Percentiles rank a stretch among this genome's conserved stretches.
Evolutionary conservation across 2,888 invertebrate species (phyloP).

Genomic region (Zaprionus obscuricornis): DNA sequence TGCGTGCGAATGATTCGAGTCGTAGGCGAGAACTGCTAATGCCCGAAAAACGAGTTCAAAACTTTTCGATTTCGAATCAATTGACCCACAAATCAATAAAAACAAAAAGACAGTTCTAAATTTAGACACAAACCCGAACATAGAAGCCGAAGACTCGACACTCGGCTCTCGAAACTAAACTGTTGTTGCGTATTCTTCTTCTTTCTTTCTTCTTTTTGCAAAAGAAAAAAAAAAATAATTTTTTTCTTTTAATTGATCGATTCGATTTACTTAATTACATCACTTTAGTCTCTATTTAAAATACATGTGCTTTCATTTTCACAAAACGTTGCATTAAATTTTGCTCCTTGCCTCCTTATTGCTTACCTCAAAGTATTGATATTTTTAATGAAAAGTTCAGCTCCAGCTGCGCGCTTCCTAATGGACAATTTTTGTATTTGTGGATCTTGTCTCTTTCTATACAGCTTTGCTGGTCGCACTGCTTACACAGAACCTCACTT

Average conservation of each 20-base stretch:
- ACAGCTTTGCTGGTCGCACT: conserved; percentile 31
- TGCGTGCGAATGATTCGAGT: conserved; percentile 73
- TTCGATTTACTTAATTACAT: conserved; percentile 60
- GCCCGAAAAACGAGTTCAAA: conserved; percentile 74
- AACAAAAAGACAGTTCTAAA: conserved; percentile 56
- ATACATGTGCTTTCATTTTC: conserved; percentile 11
- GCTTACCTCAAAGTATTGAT: conserved; percentile 43
- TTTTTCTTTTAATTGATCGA: no score
- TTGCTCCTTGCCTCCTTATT: neutral
- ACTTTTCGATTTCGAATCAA: conserved; percentile 76
- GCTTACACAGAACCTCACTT: conserved; percentile 21
- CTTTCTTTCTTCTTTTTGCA: conserved; percentile 37
- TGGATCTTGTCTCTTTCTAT: conserved; percentile 24
- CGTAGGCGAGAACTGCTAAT: conserved; percentile 60
- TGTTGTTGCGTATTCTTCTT: no score
- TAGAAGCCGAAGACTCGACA: conserved; percentile 26
- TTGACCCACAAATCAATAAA: conserved; percentile 66
- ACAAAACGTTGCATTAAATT: conserved; percentile 3
- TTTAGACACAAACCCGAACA: conserved; percentile 51
- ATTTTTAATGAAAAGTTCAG: conserved; percentile 34
- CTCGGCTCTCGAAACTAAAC: conserved; percentile 40
- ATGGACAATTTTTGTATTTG: conserved; percentile 32
- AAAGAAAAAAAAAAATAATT: no score
- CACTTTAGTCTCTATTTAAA: conserved; percentile 32
- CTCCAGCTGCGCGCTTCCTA: conserved; percentile 50